These are phyloP conservation scores for Melospiza georgiana DNA, from an alignment of 2,113 vertebrate species.

Conservation along the genomic window DNA sequence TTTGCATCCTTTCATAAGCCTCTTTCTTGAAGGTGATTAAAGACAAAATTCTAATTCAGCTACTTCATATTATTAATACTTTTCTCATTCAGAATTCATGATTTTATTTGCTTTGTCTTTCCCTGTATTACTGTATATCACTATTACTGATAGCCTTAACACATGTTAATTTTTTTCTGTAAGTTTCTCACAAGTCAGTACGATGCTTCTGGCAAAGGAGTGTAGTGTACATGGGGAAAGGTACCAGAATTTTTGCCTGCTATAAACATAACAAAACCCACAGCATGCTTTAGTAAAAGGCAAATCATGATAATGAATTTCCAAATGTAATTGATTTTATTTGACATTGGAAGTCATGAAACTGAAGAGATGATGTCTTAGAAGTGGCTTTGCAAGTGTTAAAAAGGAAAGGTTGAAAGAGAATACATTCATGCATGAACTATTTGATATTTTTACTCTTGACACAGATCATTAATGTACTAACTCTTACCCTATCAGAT, in stretches of 20 bases:
- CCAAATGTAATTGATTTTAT: not conserved
- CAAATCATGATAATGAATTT: not conserved
- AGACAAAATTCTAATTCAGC: not conserved
- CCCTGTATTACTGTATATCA: not conserved
- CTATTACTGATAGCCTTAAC: not conserved
- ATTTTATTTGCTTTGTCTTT: not conserved
- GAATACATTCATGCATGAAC: not conserved
- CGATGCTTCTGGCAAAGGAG: not conserved
- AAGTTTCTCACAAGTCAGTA: not conserved
- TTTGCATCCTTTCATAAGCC: not conserved
- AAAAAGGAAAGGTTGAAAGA: not conserved
- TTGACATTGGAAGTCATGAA: not conserved
- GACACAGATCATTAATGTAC: not conserved
- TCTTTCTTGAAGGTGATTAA: not conserved
- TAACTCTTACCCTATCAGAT: not conserved
- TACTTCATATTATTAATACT: not conserved
- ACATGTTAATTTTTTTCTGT: not conserved
- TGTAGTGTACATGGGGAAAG: not conserved
- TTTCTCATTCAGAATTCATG: not conserved
- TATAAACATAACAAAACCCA: not conserved
- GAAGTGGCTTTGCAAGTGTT: not conserved
- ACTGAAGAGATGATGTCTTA: not conserved
- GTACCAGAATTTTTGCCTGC: not conserved
- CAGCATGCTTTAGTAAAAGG: not conserved
- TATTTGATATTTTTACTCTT: conserved; percentile 2